Evolutionary conservation across 2,888 invertebrate genomes (phyloP), one percentile per base, ranked within the genome.

Genomic region (Ophioninae sp.): DNA sequence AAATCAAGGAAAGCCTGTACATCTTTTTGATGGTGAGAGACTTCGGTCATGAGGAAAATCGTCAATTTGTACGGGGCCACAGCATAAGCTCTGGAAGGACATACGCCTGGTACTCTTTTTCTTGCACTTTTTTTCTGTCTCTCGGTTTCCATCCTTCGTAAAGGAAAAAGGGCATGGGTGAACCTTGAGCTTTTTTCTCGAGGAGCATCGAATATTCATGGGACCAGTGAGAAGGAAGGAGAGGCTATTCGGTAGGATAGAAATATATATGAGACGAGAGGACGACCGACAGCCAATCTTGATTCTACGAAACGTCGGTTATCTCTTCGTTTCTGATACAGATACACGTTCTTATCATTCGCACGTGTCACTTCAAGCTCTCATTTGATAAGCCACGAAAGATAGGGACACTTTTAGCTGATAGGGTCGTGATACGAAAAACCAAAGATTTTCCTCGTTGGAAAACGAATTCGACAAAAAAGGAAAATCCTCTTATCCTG

Each of bases 181-280:
- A 71, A 61, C 68, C 79, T 81, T 68, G 41, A 72, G 79, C 76
- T 78, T 79, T 84, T 81, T 51, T 79, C 79, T 75, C 75, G 72
- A 64, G 72, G 44, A 79, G 75, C 72, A 84, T 84, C 81, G 84
- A 81, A 84, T 84, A 84, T 84, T 84, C 81, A 84, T 84, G 79
- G 84, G 71, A 63, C 67, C 37, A 81, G 72, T 67, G 72, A 81
- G 84, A 79, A 74, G 61, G 74, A 69, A 82, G 59, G 78, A 81
- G 64, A 74, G 78, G 17, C 44, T 58, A 69, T 73, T 75, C 69
- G 37, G 67, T 20, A 41, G 68, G 71, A 72, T 76, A 59, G 72
- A 83, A 44, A 68, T 72, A 56, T 68, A 51, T 74, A 74, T 68
- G 68, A 73, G 61, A 68, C 51, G 59, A 6, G 39, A 67, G 61